A percentile compares a stretch with the other conserved stretches of the same genome.
Evolutionary conservation across 1,140 invertebrate genomes (phyloP).

Genomic region (Galleria mellonella): DNA sequence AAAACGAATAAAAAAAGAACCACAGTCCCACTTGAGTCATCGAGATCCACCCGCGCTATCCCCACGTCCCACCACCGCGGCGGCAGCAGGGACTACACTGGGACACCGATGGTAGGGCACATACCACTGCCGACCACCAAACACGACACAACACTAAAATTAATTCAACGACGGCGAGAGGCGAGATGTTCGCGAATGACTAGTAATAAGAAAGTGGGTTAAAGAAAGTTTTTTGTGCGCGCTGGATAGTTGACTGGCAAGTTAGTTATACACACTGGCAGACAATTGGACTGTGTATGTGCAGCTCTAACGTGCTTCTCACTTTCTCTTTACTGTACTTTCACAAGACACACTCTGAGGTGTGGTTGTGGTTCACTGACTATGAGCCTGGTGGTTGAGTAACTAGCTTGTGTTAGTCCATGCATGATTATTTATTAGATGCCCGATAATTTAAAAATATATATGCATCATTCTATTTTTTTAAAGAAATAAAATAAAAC

Average conservation of each 20-base stretch:
- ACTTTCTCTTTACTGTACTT: slow-evolving; percentile 72
- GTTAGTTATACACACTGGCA: slow-evolving; percentile 46
- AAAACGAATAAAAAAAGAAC: slow-evolving; percentile 34
- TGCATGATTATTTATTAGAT: neutral
- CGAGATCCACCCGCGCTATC: slow-evolving; percentile 34
- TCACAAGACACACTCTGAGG: slow-evolving; percentile 58
- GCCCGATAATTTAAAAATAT: neutral
- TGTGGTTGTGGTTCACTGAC: slow-evolving; percentile 61
- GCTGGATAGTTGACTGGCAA: slow-evolving; percentile 48
- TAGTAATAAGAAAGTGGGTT: slow-evolving; percentile 66
- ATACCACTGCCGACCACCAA: slow-evolving; percentile 59
- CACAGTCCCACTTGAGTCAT: slow-evolving; percentile 55
- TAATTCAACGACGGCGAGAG: slow-evolving; percentile 50
- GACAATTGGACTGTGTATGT: slow-evolving; percentile 40
- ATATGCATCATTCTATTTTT: too few species aligned
- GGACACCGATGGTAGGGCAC: slow-evolving; percentile 61
- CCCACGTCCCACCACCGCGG: slow-evolving; percentile 52
- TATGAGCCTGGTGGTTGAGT: slow-evolving; percentile 44
- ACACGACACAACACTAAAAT: slow-evolving; percentile 55
- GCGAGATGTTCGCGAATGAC: slow-evolving; percentile 50
- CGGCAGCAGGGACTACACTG: slow-evolving; percentile 50
- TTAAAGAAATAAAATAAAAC: too few species aligned
- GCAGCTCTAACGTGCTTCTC: slow-evolving; percentile 53
- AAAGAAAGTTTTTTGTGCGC: slow-evolving; percentile 70
- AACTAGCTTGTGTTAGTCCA: slow-evolving; percentile 25